Evolutionary conservation across 2,113 vertebrate species (phyloP).

Genomic region (Emydocephalus ijimae): DNA sequence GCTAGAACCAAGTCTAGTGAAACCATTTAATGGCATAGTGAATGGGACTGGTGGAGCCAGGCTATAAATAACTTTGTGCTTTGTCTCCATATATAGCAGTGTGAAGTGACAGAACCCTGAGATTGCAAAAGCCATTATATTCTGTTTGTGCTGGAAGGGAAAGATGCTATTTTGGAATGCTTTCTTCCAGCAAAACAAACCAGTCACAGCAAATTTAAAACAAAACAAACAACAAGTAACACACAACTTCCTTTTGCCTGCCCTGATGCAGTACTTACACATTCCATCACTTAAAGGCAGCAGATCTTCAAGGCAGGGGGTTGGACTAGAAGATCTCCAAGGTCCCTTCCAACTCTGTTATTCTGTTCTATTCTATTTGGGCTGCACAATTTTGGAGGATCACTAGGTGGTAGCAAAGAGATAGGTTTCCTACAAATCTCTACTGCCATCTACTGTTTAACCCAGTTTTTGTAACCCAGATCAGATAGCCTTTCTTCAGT

Average conservation of each 20-base stretch:
- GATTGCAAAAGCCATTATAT: not conserved
- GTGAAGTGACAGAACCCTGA: not conserved
- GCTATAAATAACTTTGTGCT: not conserved
- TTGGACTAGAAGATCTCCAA: too few relatives aligned
- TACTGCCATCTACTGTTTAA: not conserved
- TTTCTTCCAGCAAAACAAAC: not conserved
- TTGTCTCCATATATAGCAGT: not conserved
- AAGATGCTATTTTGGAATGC: not conserved
- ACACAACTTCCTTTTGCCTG: not conserved
- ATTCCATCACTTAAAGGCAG: not conserved
- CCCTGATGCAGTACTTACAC: not conserved
- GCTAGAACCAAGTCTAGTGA: not conserved
- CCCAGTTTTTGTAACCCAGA: not conserved
- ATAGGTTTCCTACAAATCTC: not conserved
- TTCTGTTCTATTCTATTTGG: not conserved
- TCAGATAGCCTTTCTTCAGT: not conserved
- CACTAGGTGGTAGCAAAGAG: not conserved
- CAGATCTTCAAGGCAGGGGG: not conserved
- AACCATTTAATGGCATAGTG: not conserved
- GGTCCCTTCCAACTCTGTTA: too few relatives aligned
- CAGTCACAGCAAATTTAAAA: not conserved
- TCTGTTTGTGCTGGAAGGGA: not conserved
- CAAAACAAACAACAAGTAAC: not conserved
- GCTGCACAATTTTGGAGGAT: not conserved
- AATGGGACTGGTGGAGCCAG: not conserved